These are phyloP conservation scores for Oceanodroma leucorhoa DNA, from an alignment of 2,797 vertebrate species.

Conservation along the genomic window DNA sequence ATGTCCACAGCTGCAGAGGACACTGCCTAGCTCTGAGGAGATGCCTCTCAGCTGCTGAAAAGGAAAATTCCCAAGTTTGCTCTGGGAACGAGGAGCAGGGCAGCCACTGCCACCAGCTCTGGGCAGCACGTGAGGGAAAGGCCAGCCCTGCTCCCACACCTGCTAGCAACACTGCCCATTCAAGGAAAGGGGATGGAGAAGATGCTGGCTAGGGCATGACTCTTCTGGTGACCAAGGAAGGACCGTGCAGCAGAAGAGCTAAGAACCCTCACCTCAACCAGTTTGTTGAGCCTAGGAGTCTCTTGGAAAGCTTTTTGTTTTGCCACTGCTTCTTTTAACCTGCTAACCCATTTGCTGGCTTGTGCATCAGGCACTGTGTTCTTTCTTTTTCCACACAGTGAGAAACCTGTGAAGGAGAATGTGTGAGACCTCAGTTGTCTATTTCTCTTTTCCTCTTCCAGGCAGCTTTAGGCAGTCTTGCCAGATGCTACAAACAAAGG, in stretches of 20 bases:
- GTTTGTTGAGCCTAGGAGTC: background rate
- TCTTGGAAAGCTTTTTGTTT: background rate
- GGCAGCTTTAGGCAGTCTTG: background rate
- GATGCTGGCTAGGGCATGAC: background rate
- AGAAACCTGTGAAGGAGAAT: background rate
- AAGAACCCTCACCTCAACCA: background rate
- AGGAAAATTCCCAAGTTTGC: background rate
- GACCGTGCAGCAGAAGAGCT: background rate
- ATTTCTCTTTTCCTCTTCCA: background rate
- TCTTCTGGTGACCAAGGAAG: background rate
- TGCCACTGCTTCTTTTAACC: background rate
- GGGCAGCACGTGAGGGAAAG: too few species aligned
- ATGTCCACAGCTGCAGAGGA: background rate
- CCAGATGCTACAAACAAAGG: background rate
- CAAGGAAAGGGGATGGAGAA: background rate
- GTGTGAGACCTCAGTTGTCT: background rate
- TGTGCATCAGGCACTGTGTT: background rate
- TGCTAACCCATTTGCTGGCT: background rate
- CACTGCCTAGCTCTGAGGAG: background rate
- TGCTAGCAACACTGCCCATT: too few species aligned
- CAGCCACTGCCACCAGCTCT: background rate
- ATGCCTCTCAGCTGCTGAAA: background rate
- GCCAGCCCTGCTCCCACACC: background rate
- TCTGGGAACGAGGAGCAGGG: background rate
- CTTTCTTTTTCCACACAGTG: background rate